Conservation (phyloP, 2,888 invertebrate species). For the Lordiphosa andalusiaca region DNA sequence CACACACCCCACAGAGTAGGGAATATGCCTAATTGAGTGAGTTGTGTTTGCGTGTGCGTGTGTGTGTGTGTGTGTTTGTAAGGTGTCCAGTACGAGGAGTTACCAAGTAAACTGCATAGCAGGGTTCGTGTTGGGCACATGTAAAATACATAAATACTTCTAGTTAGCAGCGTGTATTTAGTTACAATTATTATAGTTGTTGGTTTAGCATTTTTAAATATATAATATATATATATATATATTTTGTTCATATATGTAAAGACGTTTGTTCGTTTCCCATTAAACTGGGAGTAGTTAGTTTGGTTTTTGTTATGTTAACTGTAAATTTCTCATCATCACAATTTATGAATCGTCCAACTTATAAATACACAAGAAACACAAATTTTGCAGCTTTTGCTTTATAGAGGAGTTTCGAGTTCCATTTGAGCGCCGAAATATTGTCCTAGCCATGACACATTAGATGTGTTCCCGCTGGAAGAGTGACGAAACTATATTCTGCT, state of each 20-base stretch:
- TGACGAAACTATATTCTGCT: constrained; percentile 20
- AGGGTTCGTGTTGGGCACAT: background rate
- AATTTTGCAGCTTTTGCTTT: constrained; percentile 2
- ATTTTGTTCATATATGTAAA: constrained; percentile 60
- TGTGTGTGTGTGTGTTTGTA: too few species aligned
- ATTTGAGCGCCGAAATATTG: constrained; percentile 35
- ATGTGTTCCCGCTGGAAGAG: constrained; percentile 53
- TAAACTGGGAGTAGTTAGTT: constrained; percentile 79
- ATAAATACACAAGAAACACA: constrained; percentile 45
- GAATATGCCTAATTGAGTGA: constrained; percentile 27
- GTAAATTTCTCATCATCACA: constrained; percentile 81
- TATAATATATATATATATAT: constrained; percentile 19
- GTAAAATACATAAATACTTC: constrained; percentile 1
- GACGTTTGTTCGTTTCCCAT: constrained; percentile 77
- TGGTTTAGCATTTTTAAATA: constrained; percentile 39
- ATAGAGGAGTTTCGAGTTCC: too few species aligned
- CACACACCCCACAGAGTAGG: constrained; percentile 11
- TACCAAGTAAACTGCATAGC: background rate
- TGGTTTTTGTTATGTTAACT: constrained; percentile 75
- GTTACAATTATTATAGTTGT: constrained; percentile 40
- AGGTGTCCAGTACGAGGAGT: too few species aligned
- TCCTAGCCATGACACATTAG: constrained; percentile 59
- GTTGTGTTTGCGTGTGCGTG: too few species aligned
- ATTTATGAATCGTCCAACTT: constrained; percentile 73
- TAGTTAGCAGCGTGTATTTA: constrained; percentile 14